These are phyloP conservation scores for Anthopleura sola DNA, from an alignment of 64 coral and sea anemone genomes.

Conservation along the genomic window DNA sequence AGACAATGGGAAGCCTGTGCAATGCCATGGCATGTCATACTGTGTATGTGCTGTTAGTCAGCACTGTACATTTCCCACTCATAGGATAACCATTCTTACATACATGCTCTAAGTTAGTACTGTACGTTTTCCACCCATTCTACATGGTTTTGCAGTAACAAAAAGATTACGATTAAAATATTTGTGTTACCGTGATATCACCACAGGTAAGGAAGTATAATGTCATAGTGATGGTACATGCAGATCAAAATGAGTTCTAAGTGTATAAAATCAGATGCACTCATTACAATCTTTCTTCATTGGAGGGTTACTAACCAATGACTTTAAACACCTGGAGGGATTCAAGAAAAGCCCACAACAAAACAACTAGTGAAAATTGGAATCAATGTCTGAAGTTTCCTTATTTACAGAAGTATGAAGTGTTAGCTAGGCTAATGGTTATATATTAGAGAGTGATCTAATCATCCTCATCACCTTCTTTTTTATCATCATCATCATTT, in stretches of 20 bases:
- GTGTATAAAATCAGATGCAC: not conserved
- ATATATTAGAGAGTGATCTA: conserved; percentile 27
- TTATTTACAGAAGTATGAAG: not conserved
- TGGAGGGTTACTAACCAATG: too few relatives aligned
- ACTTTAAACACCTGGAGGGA: too few relatives aligned
- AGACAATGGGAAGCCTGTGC: too few relatives aligned
- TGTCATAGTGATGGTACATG: not conserved
- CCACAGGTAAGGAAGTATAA: not conserved
- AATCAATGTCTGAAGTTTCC: not conserved
- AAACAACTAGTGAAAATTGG: not conserved
- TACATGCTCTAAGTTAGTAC: too few relatives aligned
- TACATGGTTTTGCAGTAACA: not conserved
- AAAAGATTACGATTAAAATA: not conserved
- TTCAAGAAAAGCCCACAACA: too few relatives aligned
- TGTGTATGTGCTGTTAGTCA: too few relatives aligned
- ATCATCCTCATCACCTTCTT: conserved; percentile 56
- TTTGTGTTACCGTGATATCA: not conserved
- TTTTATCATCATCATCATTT: conserved; percentile 12
- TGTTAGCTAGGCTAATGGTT: not conserved
- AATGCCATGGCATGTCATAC: too few relatives aligned
- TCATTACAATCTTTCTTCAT: not conserved
- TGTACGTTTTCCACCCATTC: too few relatives aligned
- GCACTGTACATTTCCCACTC: too few relatives aligned
- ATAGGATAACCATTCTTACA: too few relatives aligned
- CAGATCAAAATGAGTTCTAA: not conserved